phyloP scores from a whole-genome alignment of 2,888 invertebrate species.

The Brenthis ino region DNA sequence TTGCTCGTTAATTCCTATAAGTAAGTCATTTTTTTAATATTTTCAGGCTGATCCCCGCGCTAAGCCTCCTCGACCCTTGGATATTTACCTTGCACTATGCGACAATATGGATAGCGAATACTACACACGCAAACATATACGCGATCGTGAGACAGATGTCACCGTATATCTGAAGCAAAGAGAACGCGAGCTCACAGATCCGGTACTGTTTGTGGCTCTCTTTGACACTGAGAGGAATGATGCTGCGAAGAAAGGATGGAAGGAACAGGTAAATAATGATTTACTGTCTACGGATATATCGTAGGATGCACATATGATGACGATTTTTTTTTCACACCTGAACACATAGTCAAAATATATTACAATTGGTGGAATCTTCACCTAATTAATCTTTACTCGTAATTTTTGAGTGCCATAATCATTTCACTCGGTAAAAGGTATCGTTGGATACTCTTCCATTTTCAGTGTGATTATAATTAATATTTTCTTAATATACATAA shows the following conservation, averaged over 20 bases:
- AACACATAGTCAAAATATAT: too few relatives aligned
- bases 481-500: too few relatives aligned
- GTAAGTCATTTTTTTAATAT: not conserved
- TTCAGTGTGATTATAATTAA: too few relatives aligned
- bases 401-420: too few relatives aligned
- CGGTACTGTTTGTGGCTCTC: conserved; percentile 68
- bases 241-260: conserved; percentile 73
- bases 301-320: too few relatives aligned
- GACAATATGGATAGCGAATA: conserved; percentile 85
- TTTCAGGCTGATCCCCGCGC: conserved; percentile 84
- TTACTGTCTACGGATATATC: too few relatives aligned
- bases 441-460: too few relatives aligned
- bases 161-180: conserved; percentile 65
- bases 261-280: conserved; percentile 64
- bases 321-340: too few relatives aligned
- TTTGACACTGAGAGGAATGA: conserved; percentile 82
- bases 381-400: too few relatives aligned
- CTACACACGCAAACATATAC: conserved; percentile 76
- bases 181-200: conserved; percentile 70
- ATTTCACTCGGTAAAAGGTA: too few relatives aligned
- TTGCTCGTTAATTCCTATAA: too few relatives aligned
- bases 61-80: conserved; percentile 82
- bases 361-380: too few relatives aligned
- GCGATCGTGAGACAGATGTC: conserved; percentile 71
- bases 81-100: conserved; percentile 84